phyloP scores from a whole-genome alignment of 1,140 invertebrate genomes.

The Zeugodacus cucurbitae region DNA sequence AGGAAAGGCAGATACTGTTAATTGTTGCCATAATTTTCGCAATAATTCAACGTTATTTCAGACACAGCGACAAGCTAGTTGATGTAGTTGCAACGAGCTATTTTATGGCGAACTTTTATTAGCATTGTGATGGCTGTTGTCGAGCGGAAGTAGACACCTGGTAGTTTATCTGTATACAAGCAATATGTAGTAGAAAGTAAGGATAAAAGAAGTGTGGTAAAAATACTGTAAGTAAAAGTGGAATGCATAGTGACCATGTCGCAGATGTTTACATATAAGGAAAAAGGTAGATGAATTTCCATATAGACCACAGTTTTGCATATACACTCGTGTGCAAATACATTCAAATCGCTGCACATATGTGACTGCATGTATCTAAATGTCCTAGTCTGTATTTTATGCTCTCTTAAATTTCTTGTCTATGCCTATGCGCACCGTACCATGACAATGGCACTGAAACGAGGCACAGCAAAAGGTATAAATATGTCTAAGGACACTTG shows the following conservation, averaged over 20 bases:
- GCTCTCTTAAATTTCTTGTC: neutral
- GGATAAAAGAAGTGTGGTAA: neutral
- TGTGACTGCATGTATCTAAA: neutral
- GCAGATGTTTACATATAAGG: too few species aligned
- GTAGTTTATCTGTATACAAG: neutral
- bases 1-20: neutral
- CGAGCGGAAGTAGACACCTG: neutral
- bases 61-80: neutral
- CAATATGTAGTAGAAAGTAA: neutral
- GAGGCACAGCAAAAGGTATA: neutral
- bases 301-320: too few species aligned
- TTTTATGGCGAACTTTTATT: neutral
- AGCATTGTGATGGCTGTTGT: neutral
- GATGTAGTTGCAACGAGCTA: neutral
- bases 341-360: neutral
- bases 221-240: neutral
- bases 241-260: neutral
- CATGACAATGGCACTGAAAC: neutral
- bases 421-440: neutral
- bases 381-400: neutral
- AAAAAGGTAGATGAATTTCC: too few species aligned
- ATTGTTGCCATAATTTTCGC: neutral
- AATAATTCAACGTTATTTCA: neutral
- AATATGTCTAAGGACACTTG: conserved; percentile 3
- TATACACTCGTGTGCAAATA: neutral